phyloP scores from a whole-genome alignment of 1,140 invertebrate species.

The Euschistus heros region DNA sequence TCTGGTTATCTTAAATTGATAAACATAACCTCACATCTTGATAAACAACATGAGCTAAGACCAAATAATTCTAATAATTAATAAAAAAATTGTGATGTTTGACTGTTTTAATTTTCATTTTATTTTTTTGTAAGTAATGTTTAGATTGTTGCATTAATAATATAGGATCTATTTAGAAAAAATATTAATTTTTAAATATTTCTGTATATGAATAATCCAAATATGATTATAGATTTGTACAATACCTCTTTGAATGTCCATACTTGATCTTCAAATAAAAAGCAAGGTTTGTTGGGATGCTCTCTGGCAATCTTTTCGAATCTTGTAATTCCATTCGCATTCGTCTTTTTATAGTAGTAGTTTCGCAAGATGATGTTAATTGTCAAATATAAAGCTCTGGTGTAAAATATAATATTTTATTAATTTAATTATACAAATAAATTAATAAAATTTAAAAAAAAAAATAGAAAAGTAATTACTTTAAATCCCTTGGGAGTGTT shows the following conservation, averaged over 20 bases:
- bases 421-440: background rate
- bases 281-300: constrained; percentile 49
- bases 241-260: constrained; percentile 59
- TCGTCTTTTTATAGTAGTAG: background rate
- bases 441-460: background rate
- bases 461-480: background rate
- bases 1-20: too few species aligned
- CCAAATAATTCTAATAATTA: too few species aligned
- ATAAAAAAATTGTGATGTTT: too few species aligned
- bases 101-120: too few species aligned
- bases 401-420: background rate
- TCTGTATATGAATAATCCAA: too few species aligned
- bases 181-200: too few species aligned
- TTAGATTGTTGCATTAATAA: too few species aligned
- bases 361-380: background rate
- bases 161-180: too few species aligned
- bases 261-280: constrained; percentile 52
- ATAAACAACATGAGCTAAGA: too few species aligned
- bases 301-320: background rate
- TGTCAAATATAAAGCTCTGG: background rate
- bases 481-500: constrained; percentile 1
- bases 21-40: too few species aligned
- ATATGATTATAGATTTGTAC: too few species aligned
- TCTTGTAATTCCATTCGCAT: background rate
- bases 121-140: too few species aligned